These are phyloP conservation scores for Meandrina meandrites DNA, from an alignment of 92 coral and sea anemone species.

Conservation along the genomic window DNA sequence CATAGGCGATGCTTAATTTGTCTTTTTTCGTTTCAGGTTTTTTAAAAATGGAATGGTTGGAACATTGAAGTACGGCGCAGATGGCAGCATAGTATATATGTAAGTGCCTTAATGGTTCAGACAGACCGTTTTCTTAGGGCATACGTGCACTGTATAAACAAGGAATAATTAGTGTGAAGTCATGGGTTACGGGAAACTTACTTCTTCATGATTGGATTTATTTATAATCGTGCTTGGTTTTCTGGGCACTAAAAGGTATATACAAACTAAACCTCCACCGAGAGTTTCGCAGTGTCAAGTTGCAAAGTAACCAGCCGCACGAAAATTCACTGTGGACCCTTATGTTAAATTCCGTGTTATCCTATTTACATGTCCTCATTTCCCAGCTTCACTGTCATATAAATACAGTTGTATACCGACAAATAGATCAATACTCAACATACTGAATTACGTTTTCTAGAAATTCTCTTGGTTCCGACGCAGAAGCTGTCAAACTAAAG, in stretches of 20 bases:
- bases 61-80: not conserved
- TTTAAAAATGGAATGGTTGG: not conserved
- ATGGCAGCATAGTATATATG: not conserved
- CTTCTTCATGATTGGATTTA: too few species aligned
- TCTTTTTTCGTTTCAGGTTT: not conserved
- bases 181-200: too few species aligned
- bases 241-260: too few species aligned
- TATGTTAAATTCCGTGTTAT: too few species aligned
- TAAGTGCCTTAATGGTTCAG: not conserved
- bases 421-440: not conserved
- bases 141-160: not conserved
- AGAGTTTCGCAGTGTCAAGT: not conserved
- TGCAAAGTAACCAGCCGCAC: too few species aligned
- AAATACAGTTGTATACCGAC: not conserved
- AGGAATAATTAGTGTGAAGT: too few species aligned
- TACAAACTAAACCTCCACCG: not conserved
- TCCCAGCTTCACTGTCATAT: not conserved
- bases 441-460: not conserved
- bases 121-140: not conserved
- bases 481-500: not conserved
- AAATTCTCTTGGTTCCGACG: not conserved
- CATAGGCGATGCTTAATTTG: not conserved
- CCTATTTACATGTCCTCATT: too few species aligned
- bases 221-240: too few species aligned
- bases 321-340: too few species aligned